Evolutionary conservation across 2,797 vertebrate species (phyloP).

Genomic region (Sebastolobus altivelis): DNA sequence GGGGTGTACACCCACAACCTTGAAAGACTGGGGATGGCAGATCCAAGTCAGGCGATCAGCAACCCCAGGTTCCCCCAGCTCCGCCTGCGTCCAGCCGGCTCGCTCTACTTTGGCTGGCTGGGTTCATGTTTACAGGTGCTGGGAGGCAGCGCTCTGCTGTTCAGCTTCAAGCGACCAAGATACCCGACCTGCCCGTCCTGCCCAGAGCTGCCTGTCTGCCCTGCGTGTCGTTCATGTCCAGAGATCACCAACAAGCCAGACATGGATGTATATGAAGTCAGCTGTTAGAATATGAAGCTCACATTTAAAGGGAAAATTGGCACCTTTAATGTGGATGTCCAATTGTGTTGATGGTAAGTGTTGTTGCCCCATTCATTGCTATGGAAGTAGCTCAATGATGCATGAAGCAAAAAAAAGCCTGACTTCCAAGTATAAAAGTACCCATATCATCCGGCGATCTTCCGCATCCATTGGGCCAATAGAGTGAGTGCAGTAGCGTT

Average conservation of each 20-base stretch:
- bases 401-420: too few species aligned
- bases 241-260: slow-evolving; percentile 64
- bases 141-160: slow-evolving; percentile 80
- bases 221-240: slow-evolving; percentile 61
- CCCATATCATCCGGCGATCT: too few species aligned
- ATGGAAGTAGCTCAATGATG: too few species aligned
- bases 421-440: too few species aligned
- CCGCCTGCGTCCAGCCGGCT: slow-evolving; percentile 78
- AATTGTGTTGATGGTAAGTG: background rate
- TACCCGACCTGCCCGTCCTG: slow-evolving; percentile 76
- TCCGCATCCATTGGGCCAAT: too few species aligned
- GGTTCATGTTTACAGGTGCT: slow-evolving; percentile 85
- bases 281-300: slow-evolving; percentile 62
- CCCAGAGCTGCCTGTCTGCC: slow-evolving; percentile 58
- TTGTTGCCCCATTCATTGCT: too few species aligned
- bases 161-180: slow-evolving; percentile 80
- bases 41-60: slow-evolving; percentile 31
- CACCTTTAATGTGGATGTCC: background rate
- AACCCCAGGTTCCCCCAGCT: slow-evolving; percentile 71
- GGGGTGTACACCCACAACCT: slow-evolving; percentile 84
- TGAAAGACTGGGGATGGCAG: slow-evolving; percentile 71
- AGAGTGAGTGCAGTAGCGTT: too few species aligned
- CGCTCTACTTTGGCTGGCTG: slow-evolving; percentile 88
- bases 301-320: background rate
- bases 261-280: slow-evolving; percentile 77